Percentiles rank a stretch among this genome's conserved stretches.
Evolutionary conservation across 2,888 invertebrate genomes (phyloP).

Genomic region (Sarcophaga carnaria): DNA sequence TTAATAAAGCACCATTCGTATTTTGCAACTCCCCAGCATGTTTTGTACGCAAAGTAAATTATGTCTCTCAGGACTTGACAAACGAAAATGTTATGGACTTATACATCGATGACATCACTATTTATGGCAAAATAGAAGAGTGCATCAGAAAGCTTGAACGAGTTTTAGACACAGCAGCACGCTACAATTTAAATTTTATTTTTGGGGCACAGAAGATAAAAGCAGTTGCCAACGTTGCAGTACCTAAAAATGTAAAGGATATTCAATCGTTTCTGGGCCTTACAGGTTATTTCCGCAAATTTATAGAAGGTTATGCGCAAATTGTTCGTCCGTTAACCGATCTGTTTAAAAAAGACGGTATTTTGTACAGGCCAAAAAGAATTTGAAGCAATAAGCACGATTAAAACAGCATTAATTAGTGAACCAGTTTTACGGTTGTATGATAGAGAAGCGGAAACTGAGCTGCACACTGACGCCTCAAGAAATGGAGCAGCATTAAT

Average conservation of each 20-base stretch:
- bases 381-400: constrained; percentile 48
- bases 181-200: constrained; percentile 8
- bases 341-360: constrained; percentile 53
- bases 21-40: constrained; percentile 61
- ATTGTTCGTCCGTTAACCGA: constrained; percentile 76
- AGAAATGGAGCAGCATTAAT: constrained; percentile 58
- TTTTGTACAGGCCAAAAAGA: constrained; percentile 54
- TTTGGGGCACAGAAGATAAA: constrained; percentile 17
- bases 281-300: too few species aligned
- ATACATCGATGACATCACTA: constrained; percentile 49
- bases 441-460: constrained; percentile 56
- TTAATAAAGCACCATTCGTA: constrained; percentile 49
- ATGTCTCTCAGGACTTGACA: constrained; percentile 56
- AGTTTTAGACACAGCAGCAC: not conserved
- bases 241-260: too few species aligned
- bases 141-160: constrained; percentile 6
- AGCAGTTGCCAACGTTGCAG: too few species aligned
- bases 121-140: constrained; percentile 44
- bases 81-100: constrained; percentile 25
- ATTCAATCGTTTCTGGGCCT: too few species aligned
- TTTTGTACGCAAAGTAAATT: constrained; percentile 57
- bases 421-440: constrained; percentile 65
- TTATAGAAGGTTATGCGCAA: not conserved
- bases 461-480: constrained; percentile 69
- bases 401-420: constrained; percentile 51